phyloP scores from a whole-genome alignment of 53 echinoderm and acorn worm species.

The Pentamera pediparva region DNA sequence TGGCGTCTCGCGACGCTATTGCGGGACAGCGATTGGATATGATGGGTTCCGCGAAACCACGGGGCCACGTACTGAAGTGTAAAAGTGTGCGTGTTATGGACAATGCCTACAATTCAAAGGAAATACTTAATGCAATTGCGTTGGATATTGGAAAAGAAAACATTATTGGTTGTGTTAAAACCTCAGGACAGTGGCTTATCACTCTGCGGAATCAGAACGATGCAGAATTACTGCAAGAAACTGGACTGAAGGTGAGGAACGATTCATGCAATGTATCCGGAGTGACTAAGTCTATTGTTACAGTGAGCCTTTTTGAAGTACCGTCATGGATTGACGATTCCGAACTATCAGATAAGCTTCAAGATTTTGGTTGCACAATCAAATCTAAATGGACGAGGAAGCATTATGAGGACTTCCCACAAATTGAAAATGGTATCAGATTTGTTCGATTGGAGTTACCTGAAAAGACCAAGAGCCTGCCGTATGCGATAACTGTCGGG shows the following conservation, averaged over 20 bases:
- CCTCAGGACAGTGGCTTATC: neutral
- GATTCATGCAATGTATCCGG: neutral
- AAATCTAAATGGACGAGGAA: neutral
- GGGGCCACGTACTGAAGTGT: neutral
- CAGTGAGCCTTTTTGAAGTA: neutral
- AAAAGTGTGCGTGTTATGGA: neutral
- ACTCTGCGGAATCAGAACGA: neutral
- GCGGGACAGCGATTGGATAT: neutral
- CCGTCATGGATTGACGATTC: neutral
- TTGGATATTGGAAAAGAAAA: neutral
- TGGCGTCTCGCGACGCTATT: neutral
- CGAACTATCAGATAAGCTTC: neutral
- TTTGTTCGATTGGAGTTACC: neutral
- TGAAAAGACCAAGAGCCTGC: neutral
- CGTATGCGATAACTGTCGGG: neutral
- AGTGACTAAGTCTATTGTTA: neutral
- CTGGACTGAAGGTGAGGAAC: neutral
- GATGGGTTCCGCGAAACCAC: neutral
- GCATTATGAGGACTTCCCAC: neutral
- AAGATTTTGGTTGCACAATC: neutral
- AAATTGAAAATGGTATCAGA: neutral
- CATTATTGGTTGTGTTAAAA: neutral
- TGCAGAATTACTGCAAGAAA: neutral
- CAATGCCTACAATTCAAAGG: neutral
- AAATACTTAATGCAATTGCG: neutral